Evolutionary conservation across 2,113 vertebrate species (phyloP), one percentile per base, ranked within the genome.

Genomic region (Nettapus auritus): DNA sequence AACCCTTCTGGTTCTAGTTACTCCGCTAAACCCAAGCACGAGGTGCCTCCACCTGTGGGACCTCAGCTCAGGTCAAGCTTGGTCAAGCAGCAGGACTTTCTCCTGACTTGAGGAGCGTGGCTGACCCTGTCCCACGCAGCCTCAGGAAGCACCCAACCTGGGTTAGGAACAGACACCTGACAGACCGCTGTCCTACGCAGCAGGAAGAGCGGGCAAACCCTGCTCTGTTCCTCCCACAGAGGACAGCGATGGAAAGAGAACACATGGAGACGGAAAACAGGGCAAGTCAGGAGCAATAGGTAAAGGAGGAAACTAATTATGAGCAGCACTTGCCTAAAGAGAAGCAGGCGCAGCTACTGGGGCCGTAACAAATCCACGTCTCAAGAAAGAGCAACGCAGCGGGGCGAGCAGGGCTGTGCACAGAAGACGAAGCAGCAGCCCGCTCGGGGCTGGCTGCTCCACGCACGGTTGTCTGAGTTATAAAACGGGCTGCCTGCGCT

Each of bases 371-470:
- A 50, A 36, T 4, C n/a, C 46, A 6, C 28, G 26, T 15, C 1
- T 11, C 1, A 0, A 0, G 11, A 36, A 34, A 17, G 40, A 40
- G 70, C 1, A 8, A 15, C 0, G 13, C 0, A 0, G 11, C 3
- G 5, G 48, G 20, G 16, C 2, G 12, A 46, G 71, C 44, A 17
- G 26, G 29, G 34, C 42, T 29, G 18, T 13, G 8, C 1, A n/a
- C 77, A 17, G 25, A 22, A 11, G 46, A 11, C 5, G 3, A 29
- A 36, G 56, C 74, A 46, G 46, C 64, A 28, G 48, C 15, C 29
- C 84, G 0, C 68, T 23, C 44, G 0, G 1, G 34, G 44, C 6
- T 3, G 1, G 36, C 0, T 2, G 8, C 36, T 11, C 52, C 1
- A 1, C 0, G 2, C 26, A 12, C 0, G 0, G 29, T 38, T n/a